Conservation (phyloP, 2,113 vertebrate species). For the Oceanites oceanicus region DNA sequence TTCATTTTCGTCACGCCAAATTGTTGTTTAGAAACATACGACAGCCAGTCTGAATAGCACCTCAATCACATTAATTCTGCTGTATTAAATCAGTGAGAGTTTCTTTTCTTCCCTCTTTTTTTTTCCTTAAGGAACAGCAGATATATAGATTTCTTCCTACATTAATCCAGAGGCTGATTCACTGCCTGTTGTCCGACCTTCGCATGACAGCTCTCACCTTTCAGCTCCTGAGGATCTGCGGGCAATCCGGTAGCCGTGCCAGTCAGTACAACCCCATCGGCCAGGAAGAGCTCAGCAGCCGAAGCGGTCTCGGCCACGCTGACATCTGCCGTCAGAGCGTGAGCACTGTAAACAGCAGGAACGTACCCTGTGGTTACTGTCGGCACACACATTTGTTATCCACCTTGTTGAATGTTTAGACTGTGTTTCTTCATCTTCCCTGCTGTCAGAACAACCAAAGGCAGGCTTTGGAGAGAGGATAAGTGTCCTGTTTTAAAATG, state of each 20-base stretch:
- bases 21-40: background rate
- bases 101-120: background rate
- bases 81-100: background rate
- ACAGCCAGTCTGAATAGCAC: background rate
- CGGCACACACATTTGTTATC: background rate
- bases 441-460: background rate
- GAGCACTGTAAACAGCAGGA: conserved; percentile 74
- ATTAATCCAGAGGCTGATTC: background rate
- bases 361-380: background rate
- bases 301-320: conserved; percentile 72
- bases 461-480: background rate
- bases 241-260: conserved; percentile 79
- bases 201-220: conserved; percentile 55
- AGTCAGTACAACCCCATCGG: conserved; percentile 84
- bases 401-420: background rate
- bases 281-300: conserved; percentile 86
- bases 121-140: background rate
- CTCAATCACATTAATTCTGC: background rate
- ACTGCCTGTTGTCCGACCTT: background rate
- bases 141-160: background rate
- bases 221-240: conserved; percentile 74
- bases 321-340: conserved; percentile 83
- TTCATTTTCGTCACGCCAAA: background rate
- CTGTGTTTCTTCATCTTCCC: background rate
- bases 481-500: background rate